Conservation (phyloP, 2,888 invertebrate genomes). For the Tipula confusa region DNA sequence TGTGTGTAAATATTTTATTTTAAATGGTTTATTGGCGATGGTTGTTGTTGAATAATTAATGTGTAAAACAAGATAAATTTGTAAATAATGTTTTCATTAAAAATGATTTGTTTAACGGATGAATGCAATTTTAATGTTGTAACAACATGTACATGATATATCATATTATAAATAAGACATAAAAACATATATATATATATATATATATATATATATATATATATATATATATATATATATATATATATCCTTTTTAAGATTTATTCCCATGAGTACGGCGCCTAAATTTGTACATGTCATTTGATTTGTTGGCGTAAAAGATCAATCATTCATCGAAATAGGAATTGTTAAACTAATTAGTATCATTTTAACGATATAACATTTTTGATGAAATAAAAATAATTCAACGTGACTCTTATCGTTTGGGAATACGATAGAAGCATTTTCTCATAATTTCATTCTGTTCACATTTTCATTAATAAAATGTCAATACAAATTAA, state of each 20-base stretch:
- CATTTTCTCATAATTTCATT: neutral
- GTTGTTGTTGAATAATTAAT: constrained; percentile 20
- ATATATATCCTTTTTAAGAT: neutral
- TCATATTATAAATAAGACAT: neutral
- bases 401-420: neutral
- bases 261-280: neutral
- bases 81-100: constrained; percentile 20
- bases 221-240: no score
- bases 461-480: neutral
- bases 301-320: neutral
- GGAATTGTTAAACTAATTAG: constrained; percentile 3
- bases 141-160: neutral
- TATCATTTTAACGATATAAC: neutral
- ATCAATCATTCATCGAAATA: neutral
- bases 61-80: constrained; percentile 25
- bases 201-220: no score
- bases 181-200: no score
- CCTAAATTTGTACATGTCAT: neutral
- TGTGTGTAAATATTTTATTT: neutral
- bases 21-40: constrained; percentile 9
- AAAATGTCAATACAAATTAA: neutral
- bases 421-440: neutral
- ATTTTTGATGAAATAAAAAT: neutral
- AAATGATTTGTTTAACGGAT: constrained; percentile 25
- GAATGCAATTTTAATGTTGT: neutral